Evolutionary conservation across 2,797 vertebrate species (phyloP).

Genomic region (Pipistrellus pygmaeus): DNA sequence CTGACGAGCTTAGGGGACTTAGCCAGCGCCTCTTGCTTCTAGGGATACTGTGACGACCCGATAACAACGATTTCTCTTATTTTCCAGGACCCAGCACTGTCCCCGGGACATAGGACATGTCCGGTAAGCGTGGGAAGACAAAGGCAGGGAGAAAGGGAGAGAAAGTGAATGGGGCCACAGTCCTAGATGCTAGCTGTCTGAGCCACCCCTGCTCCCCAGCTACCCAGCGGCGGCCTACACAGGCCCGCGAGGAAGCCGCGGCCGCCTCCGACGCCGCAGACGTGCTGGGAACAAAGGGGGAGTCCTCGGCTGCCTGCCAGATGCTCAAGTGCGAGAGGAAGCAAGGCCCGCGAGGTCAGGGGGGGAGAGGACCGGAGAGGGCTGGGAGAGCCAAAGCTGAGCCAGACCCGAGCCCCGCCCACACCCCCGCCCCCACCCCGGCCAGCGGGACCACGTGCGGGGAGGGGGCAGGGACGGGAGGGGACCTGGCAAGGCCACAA

Average conservation of each 20-base stretch:
- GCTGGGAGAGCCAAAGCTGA: constrained; percentile 42
- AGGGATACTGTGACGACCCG: neutral
- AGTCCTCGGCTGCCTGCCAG: constrained; percentile 66
- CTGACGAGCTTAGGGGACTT: neutral
- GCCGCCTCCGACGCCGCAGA: constrained; percentile 33
- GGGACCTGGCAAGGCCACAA: constrained; percentile 67
- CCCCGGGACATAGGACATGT: neutral
- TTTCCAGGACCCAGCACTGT: neutral
- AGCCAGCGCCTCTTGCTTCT: neutral
- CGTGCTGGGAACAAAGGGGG: constrained; percentile 45
- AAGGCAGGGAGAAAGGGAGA: neutral
- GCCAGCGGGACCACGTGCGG: constrained; percentile 15
- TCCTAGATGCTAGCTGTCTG: neutral
- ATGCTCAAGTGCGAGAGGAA: constrained; percentile 61
- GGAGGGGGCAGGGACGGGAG: neutral
- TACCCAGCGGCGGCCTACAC: constrained; percentile 17
- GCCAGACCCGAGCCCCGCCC: constrained; percentile 46
- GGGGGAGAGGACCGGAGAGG: constrained; percentile 40
- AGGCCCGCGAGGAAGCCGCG: neutral
- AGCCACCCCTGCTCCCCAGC: neutral
- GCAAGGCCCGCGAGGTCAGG: constrained; percentile 64
- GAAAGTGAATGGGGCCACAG: neutral
- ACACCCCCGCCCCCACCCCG: neutral
- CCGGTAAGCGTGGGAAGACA: neutral
- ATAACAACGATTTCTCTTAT: neutral